These are phyloP conservation scores for Leucozona laternaria DNA, from an alignment of 2,888 invertebrate species.

Conservation along the genomic window DNA sequence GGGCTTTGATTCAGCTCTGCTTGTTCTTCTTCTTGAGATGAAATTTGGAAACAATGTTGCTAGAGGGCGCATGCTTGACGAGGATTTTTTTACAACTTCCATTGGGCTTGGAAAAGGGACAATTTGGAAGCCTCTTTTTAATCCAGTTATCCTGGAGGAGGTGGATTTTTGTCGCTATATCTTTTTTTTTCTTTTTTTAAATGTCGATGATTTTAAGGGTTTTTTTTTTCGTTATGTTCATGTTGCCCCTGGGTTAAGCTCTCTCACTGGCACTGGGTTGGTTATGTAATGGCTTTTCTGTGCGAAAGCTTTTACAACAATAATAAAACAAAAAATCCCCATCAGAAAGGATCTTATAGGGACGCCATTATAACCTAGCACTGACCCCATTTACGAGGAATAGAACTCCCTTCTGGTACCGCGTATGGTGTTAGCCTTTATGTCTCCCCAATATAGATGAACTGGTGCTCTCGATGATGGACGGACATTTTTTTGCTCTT, in stretches of 20 bases:
- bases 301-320: constrained; percentile 46
- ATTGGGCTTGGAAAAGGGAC: constrained; percentile 43
- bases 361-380: constrained; percentile 75
- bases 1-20: neutral
- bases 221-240: constrained; percentile 18
- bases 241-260: constrained; percentile 61
- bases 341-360: constrained; percentile 53
- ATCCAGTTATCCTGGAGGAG: constrained; percentile 62
- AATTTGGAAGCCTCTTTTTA: constrained; percentile 38
- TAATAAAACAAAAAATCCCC: neutral
- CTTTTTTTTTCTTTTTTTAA: neutral
- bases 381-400: constrained; percentile 74
- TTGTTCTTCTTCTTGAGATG: constrained; percentile 10
- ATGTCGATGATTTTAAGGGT: constrained; percentile 29
- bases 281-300: constrained; percentile 68
- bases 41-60: constrained; percentile 64
- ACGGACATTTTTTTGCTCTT: constrained; percentile 66
- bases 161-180: constrained; percentile 3
- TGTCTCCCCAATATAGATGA: constrained; percentile 55
- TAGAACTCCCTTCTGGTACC: constrained; percentile 18
- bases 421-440: constrained; percentile 48
- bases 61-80: constrained; percentile 71
- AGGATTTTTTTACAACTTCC: constrained; percentile 25
- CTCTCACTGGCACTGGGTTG: constrained; percentile 30
- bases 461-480: constrained; percentile 68